Conservation (phyloP, 1,140 invertebrate genomes). For the Brachionus rubens region DNA sequence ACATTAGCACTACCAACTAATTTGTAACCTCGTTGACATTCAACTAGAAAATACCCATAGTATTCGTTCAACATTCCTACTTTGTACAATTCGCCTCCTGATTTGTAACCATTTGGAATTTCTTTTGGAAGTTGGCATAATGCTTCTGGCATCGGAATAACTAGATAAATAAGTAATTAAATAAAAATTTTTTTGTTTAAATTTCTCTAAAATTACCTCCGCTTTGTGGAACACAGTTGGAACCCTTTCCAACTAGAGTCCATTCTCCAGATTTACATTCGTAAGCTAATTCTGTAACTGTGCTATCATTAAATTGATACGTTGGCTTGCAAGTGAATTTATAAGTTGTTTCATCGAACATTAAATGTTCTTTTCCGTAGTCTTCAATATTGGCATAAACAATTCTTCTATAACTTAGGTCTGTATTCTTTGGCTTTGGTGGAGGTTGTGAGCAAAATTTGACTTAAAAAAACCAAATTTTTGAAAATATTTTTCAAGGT, state of each 20-base stretch:
- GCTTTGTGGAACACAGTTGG: background rate
- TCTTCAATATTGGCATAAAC: slow-evolving; percentile 38
- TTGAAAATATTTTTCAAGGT: no score
- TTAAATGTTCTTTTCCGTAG: slow-evolving; percentile 30
- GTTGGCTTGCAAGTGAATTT: background rate
- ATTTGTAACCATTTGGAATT: slow-evolving; percentile 1
- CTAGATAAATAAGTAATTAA: no score
- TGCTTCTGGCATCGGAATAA: background rate
- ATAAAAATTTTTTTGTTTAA: no score
- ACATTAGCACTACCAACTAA: background rate
- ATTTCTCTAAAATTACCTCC: background rate
- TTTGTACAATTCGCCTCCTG: background rate
- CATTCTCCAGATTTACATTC: background rate
- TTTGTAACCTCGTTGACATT: background rate
- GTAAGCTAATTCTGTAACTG: background rate
- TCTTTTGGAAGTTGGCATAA: background rate
- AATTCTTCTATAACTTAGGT: background rate
- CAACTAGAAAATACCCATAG: background rate
- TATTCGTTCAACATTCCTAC: background rate
- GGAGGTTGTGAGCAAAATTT: slow-evolving; percentile 15
- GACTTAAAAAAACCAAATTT: background rate
- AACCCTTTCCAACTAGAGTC: background rate
- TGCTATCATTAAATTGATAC: background rate
- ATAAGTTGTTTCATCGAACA: slow-evolving; percentile 13
- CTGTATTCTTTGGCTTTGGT: background rate